A percentile compares a stretch with the other conserved stretches of the same genome.
phyloP scores from a whole-genome alignment of 2,888 invertebrate species.

The Lochmaea crataegi region DNA sequence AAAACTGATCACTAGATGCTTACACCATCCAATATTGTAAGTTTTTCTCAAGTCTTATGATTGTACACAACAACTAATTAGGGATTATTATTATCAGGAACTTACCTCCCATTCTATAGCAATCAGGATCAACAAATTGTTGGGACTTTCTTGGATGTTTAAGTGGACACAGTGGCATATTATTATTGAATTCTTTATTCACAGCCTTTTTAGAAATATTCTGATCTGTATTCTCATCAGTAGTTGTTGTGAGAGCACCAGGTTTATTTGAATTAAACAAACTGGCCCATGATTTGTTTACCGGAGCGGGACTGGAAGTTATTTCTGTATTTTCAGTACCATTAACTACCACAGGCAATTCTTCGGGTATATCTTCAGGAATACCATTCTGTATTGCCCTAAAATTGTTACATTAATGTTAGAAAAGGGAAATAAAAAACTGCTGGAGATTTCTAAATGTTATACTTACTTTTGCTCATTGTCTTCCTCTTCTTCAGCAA shows the following conservation, averaged over 20 bases:
- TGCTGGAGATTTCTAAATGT: not conserved
- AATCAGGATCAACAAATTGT: constrained; percentile 74
- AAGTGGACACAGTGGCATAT: constrained; percentile 59
- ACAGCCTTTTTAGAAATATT: constrained; percentile 41
- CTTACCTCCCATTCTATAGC: constrained; percentile 79
- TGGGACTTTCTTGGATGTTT: constrained; percentile 65
- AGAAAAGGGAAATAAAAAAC: not conserved
- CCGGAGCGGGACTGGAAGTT: constrained; percentile 30
- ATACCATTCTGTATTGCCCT: constrained; percentile 12
- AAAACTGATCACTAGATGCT: no score
- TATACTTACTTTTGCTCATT: constrained; percentile 11
- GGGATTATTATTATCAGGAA: constrained; percentile 39
- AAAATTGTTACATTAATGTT: constrained; percentile 1
- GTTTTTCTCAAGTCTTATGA: no score
- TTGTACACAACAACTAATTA: not conserved
- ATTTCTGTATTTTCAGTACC: constrained; percentile 32
- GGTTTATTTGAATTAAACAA: constrained; percentile 66
- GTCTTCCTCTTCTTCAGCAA: constrained; percentile 7
- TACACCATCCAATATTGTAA: no score
- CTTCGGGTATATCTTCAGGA: constrained; percentile 14
- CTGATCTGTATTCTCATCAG: constrained; percentile 33
- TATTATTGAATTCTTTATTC: constrained; percentile 45
- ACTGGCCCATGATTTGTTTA: constrained; percentile 75
- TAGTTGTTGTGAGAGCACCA: constrained; percentile 43
- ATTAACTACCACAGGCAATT: constrained; percentile 31